A percentile compares a stretch with the other conserved stretches of the same genome.
These are phyloP conservation scores for Zaprionus ornatus DNA, from an alignment of 1,140 invertebrate species.

Conservation along the genomic window DNA sequence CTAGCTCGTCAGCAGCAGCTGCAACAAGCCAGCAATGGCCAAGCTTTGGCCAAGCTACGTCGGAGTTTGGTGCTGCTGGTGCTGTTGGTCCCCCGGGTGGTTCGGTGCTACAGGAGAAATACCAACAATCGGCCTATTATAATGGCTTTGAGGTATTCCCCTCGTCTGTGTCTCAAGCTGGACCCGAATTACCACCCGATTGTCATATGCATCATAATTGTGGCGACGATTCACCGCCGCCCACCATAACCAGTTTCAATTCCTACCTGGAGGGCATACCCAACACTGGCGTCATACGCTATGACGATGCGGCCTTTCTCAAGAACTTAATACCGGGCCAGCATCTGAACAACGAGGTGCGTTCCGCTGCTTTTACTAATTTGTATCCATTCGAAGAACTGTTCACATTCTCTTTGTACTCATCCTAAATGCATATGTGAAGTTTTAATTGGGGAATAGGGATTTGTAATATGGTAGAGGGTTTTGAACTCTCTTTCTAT, in stretches of 20 bases:
- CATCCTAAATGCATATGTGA: slow-evolving; percentile 28
- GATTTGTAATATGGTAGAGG: too few species aligned
- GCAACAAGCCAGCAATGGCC: slow-evolving; percentile 56
- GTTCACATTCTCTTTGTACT: slow-evolving; percentile 41
- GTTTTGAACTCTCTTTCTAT: neutral
- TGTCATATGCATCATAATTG: slow-evolving; percentile 77
- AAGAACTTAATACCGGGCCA: slow-evolving; percentile 85
- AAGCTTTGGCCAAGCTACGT: slow-evolving; percentile 44
- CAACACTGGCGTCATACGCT: slow-evolving; percentile 80
- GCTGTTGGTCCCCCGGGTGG: slow-evolving; percentile 6
- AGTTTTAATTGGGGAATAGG: neutral
- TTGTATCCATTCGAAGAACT: slow-evolving; percentile 18
- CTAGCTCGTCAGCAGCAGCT: neutral
- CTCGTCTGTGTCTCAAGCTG: slow-evolving; percentile 13
- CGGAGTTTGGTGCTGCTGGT: slow-evolving; percentile 39
- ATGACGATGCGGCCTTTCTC: slow-evolving; percentile 85
- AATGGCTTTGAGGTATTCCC: slow-evolving; percentile 77
- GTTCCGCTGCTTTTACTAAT: slow-evolving; percentile 16
- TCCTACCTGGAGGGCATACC: slow-evolving; percentile 81
- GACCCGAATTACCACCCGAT: slow-evolving; percentile 33
- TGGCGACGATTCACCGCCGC: slow-evolving; percentile 80
- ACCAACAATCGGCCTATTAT: slow-evolving; percentile 80
- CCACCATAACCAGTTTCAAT: slow-evolving; percentile 82
- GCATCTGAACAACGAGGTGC: slow-evolving; percentile 85
- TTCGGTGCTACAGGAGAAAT: slow-evolving; percentile 68